Percentiles rank a stretch among this genome's conserved stretches.
Evolutionary conservation across 2,888 invertebrate species (phyloP).

Genomic region (Drosophila anomalata): DNA sequence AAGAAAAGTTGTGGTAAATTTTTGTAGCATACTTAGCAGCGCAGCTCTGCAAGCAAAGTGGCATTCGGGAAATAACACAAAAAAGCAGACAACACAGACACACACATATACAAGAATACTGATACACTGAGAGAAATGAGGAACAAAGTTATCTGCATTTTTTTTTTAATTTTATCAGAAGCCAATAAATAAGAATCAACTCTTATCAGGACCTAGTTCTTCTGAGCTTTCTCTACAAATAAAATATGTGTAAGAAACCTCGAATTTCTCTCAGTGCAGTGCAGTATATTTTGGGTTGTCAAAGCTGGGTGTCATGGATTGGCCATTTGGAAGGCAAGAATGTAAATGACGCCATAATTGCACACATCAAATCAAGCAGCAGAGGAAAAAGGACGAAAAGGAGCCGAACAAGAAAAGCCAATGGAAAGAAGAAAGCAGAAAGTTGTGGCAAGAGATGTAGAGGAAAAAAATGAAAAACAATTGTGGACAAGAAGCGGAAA

Average conservation of each 20-base stretch:
- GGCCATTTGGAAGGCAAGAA: constrained; percentile 66
- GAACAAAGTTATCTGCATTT: not conserved
- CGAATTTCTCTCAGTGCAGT: not conserved
- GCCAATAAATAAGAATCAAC: not conserved
- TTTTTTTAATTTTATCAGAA: not conserved
- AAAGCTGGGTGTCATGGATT: constrained; percentile 35
- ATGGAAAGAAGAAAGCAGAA: constrained; percentile 20
- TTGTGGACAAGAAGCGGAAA: constrained; percentile 29
- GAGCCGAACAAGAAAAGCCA: not conserved
- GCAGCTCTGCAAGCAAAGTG: constrained; percentile 57
- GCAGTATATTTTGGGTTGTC: constrained; percentile 2
- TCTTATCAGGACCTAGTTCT: not conserved
- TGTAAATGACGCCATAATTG: constrained; percentile 80
- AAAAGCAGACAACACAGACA: constrained; percentile 38
- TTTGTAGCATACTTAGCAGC: constrained; percentile 72
- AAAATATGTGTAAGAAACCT: too few relatives aligned
- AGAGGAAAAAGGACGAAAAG: constrained; percentile 3
- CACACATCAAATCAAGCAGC: constrained; percentile 72
- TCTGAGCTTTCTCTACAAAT: too few relatives aligned
- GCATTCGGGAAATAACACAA: constrained; percentile 67
- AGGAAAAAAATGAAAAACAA: constrained; percentile 15
- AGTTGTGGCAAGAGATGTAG: constrained; percentile 29
- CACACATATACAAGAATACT: constrained; percentile 6
- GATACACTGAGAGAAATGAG: constrained; percentile 23
- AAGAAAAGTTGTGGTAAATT: constrained; percentile 28